Evolutionary conservation across 2,888 invertebrate genomes (phyloP), one percentile per base, ranked within the genome.

Genomic region (Diplolepis rosae): DNA sequence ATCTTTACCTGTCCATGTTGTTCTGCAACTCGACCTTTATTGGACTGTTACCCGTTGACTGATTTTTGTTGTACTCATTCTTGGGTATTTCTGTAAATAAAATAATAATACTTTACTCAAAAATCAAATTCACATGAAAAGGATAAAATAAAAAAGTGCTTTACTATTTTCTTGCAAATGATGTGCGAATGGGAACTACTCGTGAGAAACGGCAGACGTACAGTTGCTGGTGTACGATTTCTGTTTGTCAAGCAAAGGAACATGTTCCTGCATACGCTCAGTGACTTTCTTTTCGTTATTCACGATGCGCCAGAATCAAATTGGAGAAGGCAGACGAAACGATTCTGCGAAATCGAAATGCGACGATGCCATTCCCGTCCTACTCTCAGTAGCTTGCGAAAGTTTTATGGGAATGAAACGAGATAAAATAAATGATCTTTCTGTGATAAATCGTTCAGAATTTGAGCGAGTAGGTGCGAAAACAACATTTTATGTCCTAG

Each of bases 1-100:
- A n/a, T n/a, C 39, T 82, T 87, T 84, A 90, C 90, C 90, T 90
- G 85, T 90, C 90, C 85, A 90, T 88, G 85, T 90, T 90, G 87
- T 90, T 90, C 82, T 89, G 90, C 77, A 90, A 89, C 81, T 90
- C 91, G 85, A 93, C 93, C 90, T 94, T 94, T 89, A 94, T 94
- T 83, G 96, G 96, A 92, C 95, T 96, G 90, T 95, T 95, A 90
- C 95, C 95, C 87, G 95, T 94, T 75, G 95, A 95, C 93, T 88
- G 95, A 94, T 91, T 87, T 76, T 88, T 88, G 82, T 87, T 88
- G 91, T 96, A 96, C 90, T 96, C 96, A 91, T 95, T 95, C 91
- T 96, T 96, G 90, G 95, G 94, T 89, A 95, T 94, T 92, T 95
- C 96, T 96, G 92, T 91, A 91, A 76, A 73, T 76, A 56, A 76